phyloP scores from a whole-genome alignment of 2,113 vertebrate species.

The Thalassarche chlororhynchos region DNA sequence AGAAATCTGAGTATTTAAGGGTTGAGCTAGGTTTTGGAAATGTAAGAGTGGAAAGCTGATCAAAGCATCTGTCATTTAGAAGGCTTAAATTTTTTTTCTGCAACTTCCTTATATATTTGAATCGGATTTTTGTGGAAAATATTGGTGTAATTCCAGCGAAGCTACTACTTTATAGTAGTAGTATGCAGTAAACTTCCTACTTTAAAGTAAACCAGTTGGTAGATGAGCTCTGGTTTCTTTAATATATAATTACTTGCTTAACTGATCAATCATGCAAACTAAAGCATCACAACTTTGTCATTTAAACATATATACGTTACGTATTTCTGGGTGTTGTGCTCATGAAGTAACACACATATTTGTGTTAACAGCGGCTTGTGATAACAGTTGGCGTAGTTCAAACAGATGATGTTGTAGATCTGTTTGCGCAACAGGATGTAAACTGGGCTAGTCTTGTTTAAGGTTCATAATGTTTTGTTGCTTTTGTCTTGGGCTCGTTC shows the following conservation, averaged over 20 bases:
- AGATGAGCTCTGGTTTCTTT: neutral
- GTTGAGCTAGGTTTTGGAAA: neutral
- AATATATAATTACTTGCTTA: neutral
- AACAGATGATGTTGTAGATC: neutral
- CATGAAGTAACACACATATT: rapidly evolving
- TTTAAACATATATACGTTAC: rapidly evolving
- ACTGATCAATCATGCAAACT: rapidly evolving
- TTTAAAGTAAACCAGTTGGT: neutral
- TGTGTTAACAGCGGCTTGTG: neutral
- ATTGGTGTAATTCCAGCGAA: neutral
- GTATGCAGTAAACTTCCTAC: neutral
- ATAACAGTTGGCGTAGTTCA: neutral
- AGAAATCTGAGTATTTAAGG: neutral
- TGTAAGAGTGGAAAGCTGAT: neutral
- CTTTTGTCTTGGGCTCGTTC: neutral
- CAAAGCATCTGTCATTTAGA: neutral
- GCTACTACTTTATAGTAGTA: neutral
- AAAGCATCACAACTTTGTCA: neutral
- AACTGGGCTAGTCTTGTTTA: neutral
- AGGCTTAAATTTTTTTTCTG: neutral
- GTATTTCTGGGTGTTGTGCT: neutral
- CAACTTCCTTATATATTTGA: neutral
- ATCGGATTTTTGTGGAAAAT: neutral
- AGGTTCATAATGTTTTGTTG: neutral
- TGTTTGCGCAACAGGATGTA: neutral